These are phyloP conservation scores for Hedya salicella DNA, from an alignment of 2,888 invertebrate species.

Conservation along the genomic window DNA sequence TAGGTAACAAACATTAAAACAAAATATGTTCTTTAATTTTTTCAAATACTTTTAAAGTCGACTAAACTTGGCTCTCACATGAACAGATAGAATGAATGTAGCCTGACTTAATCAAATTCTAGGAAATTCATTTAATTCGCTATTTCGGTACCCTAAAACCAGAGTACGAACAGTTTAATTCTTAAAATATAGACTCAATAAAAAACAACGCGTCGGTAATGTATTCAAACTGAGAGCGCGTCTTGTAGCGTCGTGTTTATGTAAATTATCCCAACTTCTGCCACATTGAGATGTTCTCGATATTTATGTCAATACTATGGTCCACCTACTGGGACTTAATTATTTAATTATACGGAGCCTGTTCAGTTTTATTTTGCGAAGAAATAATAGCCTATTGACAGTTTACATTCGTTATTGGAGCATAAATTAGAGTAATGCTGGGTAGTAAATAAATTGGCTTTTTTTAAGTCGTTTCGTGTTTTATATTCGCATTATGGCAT, in stretches of 20 bases:
- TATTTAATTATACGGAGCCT: conserved; percentile 38
- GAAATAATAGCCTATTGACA: conserved; percentile 40
- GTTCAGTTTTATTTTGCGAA: conserved; percentile 29
- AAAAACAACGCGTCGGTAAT: conserved; percentile 72
- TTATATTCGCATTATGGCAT: neutral
- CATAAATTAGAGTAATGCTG: conserved; percentile 38
- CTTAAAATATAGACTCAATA: conserved; percentile 76
- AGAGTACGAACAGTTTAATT: conserved; percentile 68
- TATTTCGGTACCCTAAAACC: conserved; percentile 43
- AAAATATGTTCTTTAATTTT: no score
- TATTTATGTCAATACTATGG: conserved; percentile 64
- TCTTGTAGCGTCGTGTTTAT: conserved; percentile 76
- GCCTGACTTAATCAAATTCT: no score
- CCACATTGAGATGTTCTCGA: conserved; percentile 73
- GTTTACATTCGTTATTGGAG: conserved; percentile 33
- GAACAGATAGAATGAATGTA: no score
- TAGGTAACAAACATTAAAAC: no score
- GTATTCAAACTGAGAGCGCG: conserved; percentile 73
- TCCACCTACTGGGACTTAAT: conserved; percentile 54
- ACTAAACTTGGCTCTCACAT: no score
- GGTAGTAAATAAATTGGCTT: conserved; percentile 21
- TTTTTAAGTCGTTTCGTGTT: conserved; percentile 4
- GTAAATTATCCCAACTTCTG: conserved; percentile 70
- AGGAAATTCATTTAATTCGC: no score
- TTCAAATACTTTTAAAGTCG: no score